phyloP scores from a whole-genome alignment of 2,888 invertebrate genomes.

The Megastigmus dorsalis region DNA sequence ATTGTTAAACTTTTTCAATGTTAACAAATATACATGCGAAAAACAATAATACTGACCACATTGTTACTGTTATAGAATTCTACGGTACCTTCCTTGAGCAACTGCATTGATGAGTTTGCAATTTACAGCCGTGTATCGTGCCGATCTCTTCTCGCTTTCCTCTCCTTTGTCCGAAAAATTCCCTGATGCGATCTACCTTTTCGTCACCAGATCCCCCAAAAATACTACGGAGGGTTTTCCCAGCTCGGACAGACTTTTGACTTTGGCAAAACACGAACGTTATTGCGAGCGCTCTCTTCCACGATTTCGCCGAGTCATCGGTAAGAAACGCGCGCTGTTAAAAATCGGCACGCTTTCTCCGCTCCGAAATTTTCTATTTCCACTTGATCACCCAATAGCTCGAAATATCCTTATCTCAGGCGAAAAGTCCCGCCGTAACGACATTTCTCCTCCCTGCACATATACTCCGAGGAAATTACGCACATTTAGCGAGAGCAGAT shows the following conservation, averaged over 20 bases:
- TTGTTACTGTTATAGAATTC: too few relatives aligned
- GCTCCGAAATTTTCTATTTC: too few relatives aligned
- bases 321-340: too few relatives aligned
- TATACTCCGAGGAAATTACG: too few relatives aligned
- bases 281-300: neutral
- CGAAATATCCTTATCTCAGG: too few relatives aligned
- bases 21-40: neutral
- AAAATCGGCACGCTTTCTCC: neutral
- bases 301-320: slow-evolving; percentile 7
- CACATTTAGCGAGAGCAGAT: neutral
- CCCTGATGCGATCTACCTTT: slow-evolving; percentile 29
- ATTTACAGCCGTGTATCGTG: neutral
- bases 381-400: too few relatives aligned
- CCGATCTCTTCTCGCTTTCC: slow-evolving; percentile 45
- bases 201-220: slow-evolving; percentile 26
- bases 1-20: too few relatives aligned
- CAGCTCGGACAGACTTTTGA: slow-evolving; percentile 30
- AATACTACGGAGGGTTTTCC: slow-evolving; percentile 40
- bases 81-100: too few relatives aligned
- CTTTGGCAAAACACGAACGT: slow-evolving; percentile 44
- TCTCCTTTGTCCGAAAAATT: slow-evolving; percentile 16
- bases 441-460: neutral
- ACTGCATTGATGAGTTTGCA: too few relatives aligned
- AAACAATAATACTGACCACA: neutral
- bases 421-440: too few relatives aligned